Conservation (phyloP, 1,140 invertebrate species). For the Drosophila bocqueti region DNA sequence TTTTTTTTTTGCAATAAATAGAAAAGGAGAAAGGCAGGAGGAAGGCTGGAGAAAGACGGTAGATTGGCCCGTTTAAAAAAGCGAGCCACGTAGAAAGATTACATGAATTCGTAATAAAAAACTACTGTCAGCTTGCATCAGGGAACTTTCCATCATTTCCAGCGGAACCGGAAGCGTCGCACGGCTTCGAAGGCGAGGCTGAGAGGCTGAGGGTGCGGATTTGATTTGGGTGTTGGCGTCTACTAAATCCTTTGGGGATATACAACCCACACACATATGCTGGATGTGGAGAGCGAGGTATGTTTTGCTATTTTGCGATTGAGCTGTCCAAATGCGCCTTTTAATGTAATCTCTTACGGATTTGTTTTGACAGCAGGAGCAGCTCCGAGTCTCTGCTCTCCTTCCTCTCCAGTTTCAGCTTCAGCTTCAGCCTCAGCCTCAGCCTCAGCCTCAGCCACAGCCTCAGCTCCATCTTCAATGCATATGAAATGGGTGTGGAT, state of each 20-base stretch:
- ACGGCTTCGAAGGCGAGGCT: not conserved
- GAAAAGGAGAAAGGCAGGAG: not conserved
- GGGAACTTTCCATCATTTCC: conserved; percentile 70
- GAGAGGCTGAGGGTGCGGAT: conserved; percentile 33
- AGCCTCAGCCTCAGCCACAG: not conserved
- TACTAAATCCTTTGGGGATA: conserved; percentile 64
- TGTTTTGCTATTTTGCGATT: conserved; percentile 72
- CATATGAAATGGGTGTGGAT: conserved; percentile 59
- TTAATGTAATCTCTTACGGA: conserved; percentile 83
- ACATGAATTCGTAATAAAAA: conserved; percentile 71
- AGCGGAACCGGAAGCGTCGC: conserved; percentile 25
- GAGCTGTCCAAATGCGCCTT: conserved; percentile 81
- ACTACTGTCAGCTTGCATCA: conserved; percentile 71
- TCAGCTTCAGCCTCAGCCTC: no score
- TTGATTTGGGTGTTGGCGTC: conserved; percentile 71
- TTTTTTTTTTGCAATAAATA: not conserved
- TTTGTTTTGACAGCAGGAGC: conserved; percentile 76
- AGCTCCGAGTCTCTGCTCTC: not conserved
- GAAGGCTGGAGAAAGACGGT: not conserved
- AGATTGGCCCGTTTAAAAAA: conserved; percentile 50
- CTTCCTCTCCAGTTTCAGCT: not conserved
- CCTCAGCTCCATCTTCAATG: conserved; percentile 42
- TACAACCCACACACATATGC: conserved; percentile 16
- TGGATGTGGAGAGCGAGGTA: conserved; percentile 1
- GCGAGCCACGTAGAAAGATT: conserved; percentile 55